Conservation (phyloP, 1,140 invertebrate species). For the Apis dorsata region DNA sequence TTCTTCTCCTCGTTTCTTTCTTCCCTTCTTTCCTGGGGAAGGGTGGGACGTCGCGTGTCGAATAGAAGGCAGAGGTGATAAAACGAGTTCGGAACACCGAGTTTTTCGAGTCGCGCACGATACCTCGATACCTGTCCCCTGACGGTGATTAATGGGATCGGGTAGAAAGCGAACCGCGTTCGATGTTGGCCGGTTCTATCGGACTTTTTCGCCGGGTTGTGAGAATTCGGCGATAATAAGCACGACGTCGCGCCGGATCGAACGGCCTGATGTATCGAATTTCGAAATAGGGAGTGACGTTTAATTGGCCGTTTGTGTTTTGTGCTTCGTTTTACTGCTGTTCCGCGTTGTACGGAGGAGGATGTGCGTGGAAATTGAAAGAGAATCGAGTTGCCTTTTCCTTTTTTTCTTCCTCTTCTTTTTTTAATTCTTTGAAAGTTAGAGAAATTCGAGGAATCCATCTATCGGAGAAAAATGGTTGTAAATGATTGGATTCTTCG, state of each 20-base stretch:
- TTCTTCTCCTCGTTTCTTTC: not conserved
- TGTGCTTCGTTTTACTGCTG: too few relatives aligned
- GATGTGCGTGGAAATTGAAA: not conserved
- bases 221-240: slow-evolving; percentile 23
- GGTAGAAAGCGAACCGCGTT: not conserved
- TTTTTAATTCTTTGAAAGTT: too few relatives aligned
- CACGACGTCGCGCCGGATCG: too few relatives aligned
- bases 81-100: not conserved
- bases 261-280: not conserved
- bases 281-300: not conserved
- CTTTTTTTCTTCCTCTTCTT: too few relatives aligned
- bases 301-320: not conserved
- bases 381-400: too few relatives aligned
- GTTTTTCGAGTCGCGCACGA: not conserved
- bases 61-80: slow-evolving; percentile 11
- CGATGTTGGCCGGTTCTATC: slow-evolving; percentile 2
- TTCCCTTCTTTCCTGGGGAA: too few relatives aligned
- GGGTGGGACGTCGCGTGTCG: not conserved
- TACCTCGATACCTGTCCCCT: not conserved
- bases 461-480: too few relatives aligned
- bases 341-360: too few relatives aligned
- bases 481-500: too few relatives aligned
- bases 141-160: slow-evolving; percentile 26
- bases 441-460: too few relatives aligned
- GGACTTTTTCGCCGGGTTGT: slow-evolving; percentile 4